phyloP scores from a whole-genome alignment of 53 echinoderm and acorn worm species.

The Arbacia lixula region DNA sequence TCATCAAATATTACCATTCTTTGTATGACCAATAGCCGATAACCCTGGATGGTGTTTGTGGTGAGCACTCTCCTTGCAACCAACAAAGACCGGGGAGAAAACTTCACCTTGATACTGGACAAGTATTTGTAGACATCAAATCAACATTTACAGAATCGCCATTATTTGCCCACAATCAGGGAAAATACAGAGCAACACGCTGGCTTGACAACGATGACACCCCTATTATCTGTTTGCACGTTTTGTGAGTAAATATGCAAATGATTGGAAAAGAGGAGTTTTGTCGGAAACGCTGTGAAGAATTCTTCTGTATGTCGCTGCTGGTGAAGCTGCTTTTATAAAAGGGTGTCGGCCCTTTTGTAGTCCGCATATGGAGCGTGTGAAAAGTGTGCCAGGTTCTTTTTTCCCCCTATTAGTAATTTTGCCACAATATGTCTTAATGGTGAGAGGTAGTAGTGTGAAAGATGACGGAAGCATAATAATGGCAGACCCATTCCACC shows the following conservation, averaged over 20 bases:
- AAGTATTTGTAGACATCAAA: slow-evolving; percentile 21
- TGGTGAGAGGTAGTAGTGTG: too few species aligned
- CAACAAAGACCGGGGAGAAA: slow-evolving; percentile 20
- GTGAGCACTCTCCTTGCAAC: too few species aligned
- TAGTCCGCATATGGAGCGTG: not conserved
- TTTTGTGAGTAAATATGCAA: slow-evolving; percentile 1
- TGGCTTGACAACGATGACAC: slow-evolving; percentile 8
- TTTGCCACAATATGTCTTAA: too few species aligned
- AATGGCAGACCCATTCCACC: too few species aligned
- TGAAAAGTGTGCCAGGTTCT: too few species aligned
- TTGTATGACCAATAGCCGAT: too few species aligned
- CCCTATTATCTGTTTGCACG: slow-evolving; percentile 13
- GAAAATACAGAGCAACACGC: slow-evolving; percentile 1
- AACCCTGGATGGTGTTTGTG: too few species aligned
- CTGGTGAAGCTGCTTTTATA: too few species aligned
- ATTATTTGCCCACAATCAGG: not conserved
- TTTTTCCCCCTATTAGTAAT: too few species aligned
- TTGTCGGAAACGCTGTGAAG: not conserved
- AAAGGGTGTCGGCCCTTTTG: not conserved
- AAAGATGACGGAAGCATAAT: too few species aligned
- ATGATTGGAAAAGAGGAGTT: not conserved
- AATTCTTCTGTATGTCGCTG: too few species aligned
- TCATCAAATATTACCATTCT: too few species aligned
- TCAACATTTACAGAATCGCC: slow-evolving; percentile 10
- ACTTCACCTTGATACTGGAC: slow-evolving; percentile 4